These are phyloP conservation scores for Mycteria americana DNA, from an alignment of 2,797 vertebrate species.

Conservation along the genomic window DNA sequence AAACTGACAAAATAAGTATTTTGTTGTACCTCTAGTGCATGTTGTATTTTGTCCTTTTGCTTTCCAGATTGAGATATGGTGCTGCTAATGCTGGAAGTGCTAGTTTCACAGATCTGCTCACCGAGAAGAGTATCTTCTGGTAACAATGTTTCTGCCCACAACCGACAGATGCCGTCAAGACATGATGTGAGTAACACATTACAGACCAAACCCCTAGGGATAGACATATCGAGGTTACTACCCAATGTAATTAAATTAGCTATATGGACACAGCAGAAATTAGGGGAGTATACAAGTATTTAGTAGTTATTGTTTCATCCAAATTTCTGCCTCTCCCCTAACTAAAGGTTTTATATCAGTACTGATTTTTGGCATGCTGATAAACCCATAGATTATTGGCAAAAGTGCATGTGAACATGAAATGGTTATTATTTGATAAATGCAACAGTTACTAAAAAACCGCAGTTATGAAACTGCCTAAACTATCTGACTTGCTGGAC, in stretches of 20 bases:
- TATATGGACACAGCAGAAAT: neutral
- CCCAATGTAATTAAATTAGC: neutral
- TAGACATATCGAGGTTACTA: slow-evolving; percentile 18
- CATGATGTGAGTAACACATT: slow-evolving; percentile 97
- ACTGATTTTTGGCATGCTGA: neutral
- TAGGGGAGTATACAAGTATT: neutral
- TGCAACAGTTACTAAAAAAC: neutral
- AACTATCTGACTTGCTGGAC: neutral
- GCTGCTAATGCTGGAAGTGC: slow-evolving; percentile 84
- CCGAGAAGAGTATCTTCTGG: slow-evolving; percentile 94
- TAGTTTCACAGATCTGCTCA: slow-evolving; percentile 94
- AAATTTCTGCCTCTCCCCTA: neutral
- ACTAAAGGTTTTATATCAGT: neutral
- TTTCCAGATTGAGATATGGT: slow-evolving; percentile 80
- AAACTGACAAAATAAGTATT: neutral
- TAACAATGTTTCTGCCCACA: slow-evolving; percentile 94
- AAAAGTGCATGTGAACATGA: neutral
- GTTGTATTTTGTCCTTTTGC: slow-evolving; percentile 95
- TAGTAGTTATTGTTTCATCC: neutral
- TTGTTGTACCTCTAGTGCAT: slow-evolving; percentile 89
- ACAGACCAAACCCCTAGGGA: slow-evolving; percentile 89
- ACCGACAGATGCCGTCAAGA: slow-evolving; percentile 92
- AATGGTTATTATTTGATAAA: neutral
- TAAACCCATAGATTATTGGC: neutral
- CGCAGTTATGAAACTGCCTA: neutral